Conservation (phyloP, 2,113 vertebrate genomes). For the Mus pahari region DNA sequence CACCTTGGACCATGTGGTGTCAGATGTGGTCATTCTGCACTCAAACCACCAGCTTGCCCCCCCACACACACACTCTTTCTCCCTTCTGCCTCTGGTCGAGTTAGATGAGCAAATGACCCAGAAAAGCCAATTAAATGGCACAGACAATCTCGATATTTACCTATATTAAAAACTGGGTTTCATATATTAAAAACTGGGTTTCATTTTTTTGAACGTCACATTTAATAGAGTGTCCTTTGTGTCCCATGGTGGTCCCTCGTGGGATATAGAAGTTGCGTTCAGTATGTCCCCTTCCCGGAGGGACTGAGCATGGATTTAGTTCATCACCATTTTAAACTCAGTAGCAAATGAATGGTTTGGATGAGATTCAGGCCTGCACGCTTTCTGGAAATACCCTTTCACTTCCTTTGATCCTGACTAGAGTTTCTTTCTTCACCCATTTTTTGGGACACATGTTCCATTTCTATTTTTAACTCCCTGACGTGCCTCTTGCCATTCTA, state of each 20-base stretch:
- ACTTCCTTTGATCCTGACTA: constrained; percentile 37
- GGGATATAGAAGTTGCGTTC: background rate
- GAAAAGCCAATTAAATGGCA: background rate
- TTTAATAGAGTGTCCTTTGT: background rate
- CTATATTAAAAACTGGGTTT: background rate
- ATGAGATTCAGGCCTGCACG: background rate
- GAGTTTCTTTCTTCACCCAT: constrained; percentile 49
- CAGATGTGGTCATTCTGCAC: background rate
- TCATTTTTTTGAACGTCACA: background rate
- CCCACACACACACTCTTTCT: too few relatives aligned
- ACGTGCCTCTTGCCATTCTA: background rate
- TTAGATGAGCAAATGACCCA: background rate
- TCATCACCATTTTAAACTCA: constrained; percentile 29
- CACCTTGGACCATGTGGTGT: background rate
- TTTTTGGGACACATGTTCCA: constrained; percentile 13
- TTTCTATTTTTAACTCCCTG: constrained; percentile 53
- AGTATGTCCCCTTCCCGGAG: background rate
- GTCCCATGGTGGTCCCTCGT: background rate
- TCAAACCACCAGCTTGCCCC: too few relatives aligned
- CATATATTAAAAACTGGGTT: background rate
- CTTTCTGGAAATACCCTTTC: constrained; percentile 26
- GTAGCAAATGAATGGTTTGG: constrained; percentile 58
- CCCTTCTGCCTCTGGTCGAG: background rate
- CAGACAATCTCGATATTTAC: background rate
- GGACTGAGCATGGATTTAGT: background rate